Evolutionary conservation across 2,797 vertebrate genomes (phyloP).

Genomic region (Lepidocolaptes lacrymiger): DNA sequence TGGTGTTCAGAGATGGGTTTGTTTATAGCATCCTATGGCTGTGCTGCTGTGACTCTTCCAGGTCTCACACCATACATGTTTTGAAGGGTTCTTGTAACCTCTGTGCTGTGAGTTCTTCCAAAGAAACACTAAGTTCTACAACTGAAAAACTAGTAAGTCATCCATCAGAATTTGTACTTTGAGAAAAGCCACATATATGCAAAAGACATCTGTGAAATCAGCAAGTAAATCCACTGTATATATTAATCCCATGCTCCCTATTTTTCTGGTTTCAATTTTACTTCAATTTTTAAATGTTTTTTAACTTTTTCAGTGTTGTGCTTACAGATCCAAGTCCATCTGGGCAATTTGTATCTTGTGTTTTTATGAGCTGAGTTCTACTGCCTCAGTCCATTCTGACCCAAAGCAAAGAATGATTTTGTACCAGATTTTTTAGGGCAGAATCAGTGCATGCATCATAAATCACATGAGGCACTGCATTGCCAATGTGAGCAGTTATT

Average conservation of each 20-base stretch:
- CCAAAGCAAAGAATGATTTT: neutral
- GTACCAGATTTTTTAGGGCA: neutral
- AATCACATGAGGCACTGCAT: neutral
- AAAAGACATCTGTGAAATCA: neutral
- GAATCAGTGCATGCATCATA: neutral
- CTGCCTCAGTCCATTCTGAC: neutral
- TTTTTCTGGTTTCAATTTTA: neutral
- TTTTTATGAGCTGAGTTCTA: neutral
- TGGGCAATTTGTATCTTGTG: neutral
- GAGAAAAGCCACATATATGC: neutral
- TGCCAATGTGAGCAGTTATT: neutral
- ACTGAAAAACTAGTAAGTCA: neutral
- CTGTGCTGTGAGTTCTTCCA: neutral
- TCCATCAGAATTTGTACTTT: neutral
- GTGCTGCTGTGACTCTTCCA: neutral
- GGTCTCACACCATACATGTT: neutral
- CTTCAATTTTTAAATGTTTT: neutral
- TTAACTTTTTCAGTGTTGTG: neutral
- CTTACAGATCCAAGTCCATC: neutral
- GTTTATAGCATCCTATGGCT: neutral
- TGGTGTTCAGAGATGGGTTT: neutral
- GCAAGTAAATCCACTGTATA: neutral
- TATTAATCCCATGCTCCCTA: neutral
- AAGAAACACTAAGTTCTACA: neutral
- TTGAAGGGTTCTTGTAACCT: neutral